Conservation (phyloP, 2,113 vertebrate species). For the Protobothrops flavoviridis region DNA sequence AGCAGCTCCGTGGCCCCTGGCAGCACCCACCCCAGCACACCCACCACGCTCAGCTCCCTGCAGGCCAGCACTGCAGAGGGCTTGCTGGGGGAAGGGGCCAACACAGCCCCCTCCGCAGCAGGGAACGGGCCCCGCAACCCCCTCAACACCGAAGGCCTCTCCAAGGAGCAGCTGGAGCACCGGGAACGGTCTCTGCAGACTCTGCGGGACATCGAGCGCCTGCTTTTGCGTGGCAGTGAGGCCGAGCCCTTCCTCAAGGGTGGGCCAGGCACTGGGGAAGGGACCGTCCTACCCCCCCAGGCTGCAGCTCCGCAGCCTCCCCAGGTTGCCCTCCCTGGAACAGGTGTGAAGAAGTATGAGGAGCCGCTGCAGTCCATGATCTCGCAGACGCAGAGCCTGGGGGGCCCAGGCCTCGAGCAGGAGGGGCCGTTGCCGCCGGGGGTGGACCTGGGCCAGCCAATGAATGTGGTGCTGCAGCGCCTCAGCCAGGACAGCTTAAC, state of each 20-base stretch:
- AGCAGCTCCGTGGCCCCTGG: constrained; percentile 62
- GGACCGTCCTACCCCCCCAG: constrained; percentile 39
- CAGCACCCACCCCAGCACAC: constrained; percentile 71
- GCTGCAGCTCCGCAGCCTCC: constrained; percentile 48
- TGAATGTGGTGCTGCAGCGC: constrained; percentile 81
- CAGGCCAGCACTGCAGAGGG: constrained; percentile 25
- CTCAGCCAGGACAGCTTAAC: constrained; percentile 87
- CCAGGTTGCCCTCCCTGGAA: constrained; percentile 44
- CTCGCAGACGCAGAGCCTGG: constrained; percentile 90
- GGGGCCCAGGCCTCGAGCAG: constrained; percentile 76
- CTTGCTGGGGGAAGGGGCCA: constrained; percentile 59
- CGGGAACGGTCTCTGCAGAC: constrained; percentile 94
- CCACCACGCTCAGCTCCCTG: constrained; percentile 57
- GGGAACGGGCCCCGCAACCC: constrained; percentile 67
- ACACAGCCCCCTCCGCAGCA: constrained; percentile 59
- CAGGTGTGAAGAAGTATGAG: constrained; percentile 86
- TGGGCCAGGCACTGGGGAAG: constrained; percentile 59
- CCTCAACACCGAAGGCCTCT: constrained; percentile 79
- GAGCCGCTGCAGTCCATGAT: constrained; percentile 95
- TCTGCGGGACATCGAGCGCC: constrained; percentile 90
- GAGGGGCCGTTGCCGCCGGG: constrained; percentile 76
- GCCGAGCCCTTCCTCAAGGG: constrained; percentile 72
- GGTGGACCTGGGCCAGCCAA: constrained; percentile 85
- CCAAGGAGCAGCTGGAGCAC: constrained; percentile 96
- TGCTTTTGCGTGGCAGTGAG: constrained; percentile 83